These are phyloP conservation scores for Sminthurinus aureus DNA, from an alignment of 2,888 invertebrate species.

Conservation along the genomic window DNA sequence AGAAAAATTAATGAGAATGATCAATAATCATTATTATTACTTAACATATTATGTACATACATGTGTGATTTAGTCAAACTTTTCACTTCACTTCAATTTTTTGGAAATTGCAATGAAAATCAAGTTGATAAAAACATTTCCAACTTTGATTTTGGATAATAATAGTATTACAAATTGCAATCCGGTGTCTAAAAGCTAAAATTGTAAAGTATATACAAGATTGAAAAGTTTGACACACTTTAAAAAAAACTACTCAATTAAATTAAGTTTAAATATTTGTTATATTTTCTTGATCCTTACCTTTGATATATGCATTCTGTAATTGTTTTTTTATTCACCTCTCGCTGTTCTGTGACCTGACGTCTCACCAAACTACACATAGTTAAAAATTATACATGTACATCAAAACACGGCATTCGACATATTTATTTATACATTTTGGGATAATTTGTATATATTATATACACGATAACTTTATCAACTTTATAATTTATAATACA, in stretches of 20 bases:
- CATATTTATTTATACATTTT: too few relatives aligned
- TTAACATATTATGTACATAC: too few relatives aligned
- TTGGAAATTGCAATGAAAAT: background rate
- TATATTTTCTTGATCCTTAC: constrained; percentile 64
- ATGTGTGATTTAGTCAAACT: too few relatives aligned
- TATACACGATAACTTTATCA: too few relatives aligned
- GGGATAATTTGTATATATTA: too few relatives aligned
- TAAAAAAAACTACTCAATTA: background rate
- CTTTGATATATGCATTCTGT: constrained; percentile 70
- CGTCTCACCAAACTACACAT: constrained; percentile 72
- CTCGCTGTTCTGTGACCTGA: constrained; percentile 73
- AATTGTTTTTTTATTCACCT: constrained; percentile 71
- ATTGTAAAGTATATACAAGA: background rate
- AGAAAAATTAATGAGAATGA: background rate
- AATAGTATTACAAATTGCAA: background rate
- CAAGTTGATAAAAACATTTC: background rate
- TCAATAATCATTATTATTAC: background rate
- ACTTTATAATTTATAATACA: too few relatives aligned
- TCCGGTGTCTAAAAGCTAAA: background rate
- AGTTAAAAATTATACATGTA: background rate
- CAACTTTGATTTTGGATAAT: background rate
- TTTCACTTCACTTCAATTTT: background rate
- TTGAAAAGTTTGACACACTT: background rate
- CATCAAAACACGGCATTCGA: too few relatives aligned
- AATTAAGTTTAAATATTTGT: background rate